Conservation (phyloP, 2,888 invertebrate species). For the Lampropteryx suffumata region DNA sequence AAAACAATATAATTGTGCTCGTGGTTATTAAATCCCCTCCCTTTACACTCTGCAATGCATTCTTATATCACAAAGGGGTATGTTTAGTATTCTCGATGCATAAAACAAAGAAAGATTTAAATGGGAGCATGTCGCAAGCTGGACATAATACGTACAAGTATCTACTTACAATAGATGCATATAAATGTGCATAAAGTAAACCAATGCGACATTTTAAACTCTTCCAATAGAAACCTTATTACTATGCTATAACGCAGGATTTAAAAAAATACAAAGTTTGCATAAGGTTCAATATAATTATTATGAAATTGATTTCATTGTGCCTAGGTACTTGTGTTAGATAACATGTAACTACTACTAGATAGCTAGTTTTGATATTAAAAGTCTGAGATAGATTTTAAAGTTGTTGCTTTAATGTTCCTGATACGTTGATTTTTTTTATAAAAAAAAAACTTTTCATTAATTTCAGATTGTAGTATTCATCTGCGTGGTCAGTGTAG, state of each 20-base stretch:
- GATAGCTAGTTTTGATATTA: no score
- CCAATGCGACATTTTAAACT: background rate
- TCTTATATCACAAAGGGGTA: no score
- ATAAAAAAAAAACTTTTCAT: no score
- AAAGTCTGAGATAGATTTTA: no score
- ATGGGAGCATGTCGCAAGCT: conserved; percentile 47
- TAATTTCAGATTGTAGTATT: conserved; percentile 76
- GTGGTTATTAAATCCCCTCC: no score
- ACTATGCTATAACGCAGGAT: background rate
- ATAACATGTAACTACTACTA: conserved; percentile 5
- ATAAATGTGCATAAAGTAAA: conserved; percentile 37
- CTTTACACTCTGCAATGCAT: no score
- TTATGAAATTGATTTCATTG: conserved; percentile 18
- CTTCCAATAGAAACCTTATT: conserved; percentile 9
- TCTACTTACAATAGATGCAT: conserved; percentile 41
- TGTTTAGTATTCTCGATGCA: conserved; percentile 30
- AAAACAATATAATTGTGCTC: no score
- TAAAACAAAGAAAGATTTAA: conserved; percentile 28
- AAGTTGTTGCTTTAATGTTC: no score
- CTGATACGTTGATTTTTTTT: no score
- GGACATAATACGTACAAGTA: conserved; percentile 25
- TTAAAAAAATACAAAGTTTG: background rate
- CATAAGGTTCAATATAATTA: conserved; percentile 8
- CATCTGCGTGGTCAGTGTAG: conserved; percentile 66
- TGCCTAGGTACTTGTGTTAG: conserved; percentile 6